phyloP scores from a whole-genome alignment of 2,888 invertebrate species.

The Luperina testacea region DNA sequence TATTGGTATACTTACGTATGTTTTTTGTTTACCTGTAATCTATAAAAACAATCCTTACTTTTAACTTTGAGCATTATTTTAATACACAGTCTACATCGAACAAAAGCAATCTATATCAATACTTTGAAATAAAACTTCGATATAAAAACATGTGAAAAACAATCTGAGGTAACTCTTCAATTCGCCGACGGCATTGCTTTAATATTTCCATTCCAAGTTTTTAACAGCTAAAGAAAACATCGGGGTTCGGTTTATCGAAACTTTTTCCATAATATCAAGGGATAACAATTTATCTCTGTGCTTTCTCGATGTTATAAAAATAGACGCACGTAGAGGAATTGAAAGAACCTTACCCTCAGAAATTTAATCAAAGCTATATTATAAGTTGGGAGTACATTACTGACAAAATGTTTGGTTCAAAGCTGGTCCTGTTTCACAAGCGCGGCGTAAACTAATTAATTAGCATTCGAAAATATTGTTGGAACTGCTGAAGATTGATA shows the following conservation, averaged over 20 bases:
- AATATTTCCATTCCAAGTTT: constrained; percentile 55
- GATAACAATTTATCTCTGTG: constrained; percentile 22
- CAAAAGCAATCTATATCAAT: constrained; percentile 35
- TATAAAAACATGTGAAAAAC: constrained; percentile 24
- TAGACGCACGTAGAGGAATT: background rate
- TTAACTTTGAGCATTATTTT: background rate
- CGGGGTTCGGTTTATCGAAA: constrained; percentile 28
- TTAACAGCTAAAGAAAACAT: constrained; percentile 58
- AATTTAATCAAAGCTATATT: background rate
- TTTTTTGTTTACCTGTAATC: too few relatives aligned
- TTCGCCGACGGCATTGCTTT: constrained; percentile 45
- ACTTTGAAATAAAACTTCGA: constrained; percentile 24
- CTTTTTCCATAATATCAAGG: constrained; percentile 54
- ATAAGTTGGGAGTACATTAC: background rate
- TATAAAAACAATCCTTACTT: background rate
- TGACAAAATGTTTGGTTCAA: too few relatives aligned
- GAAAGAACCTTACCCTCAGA: too few relatives aligned
- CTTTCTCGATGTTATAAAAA: background rate
- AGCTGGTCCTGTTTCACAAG: too few relatives aligned
- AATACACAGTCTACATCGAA: constrained; percentile 1
- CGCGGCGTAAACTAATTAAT: too few relatives aligned
- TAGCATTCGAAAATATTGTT: too few relatives aligned
- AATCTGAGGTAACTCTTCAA: constrained; percentile 16
- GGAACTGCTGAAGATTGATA: too few relatives aligned
- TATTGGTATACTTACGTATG: background rate